These are phyloP conservation scores for Prionace glauca DNA, from an alignment of 2,797 vertebrate species.

Conservation along the genomic window DNA sequence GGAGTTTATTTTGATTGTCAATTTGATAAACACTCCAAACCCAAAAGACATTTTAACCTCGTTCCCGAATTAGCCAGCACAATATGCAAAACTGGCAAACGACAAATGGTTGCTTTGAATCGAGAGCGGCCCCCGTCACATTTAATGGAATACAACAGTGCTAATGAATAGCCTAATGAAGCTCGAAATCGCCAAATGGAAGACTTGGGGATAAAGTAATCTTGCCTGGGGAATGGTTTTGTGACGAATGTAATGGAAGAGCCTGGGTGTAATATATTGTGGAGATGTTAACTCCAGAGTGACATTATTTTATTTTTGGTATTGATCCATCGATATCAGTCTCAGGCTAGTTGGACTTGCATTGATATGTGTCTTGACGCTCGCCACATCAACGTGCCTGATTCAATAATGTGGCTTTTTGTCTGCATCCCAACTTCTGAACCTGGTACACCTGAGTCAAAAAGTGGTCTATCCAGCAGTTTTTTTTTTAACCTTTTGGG, in stretches of 20 bases:
- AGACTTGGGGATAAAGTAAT: background rate
- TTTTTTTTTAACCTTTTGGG: background rate
- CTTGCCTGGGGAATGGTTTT: background rate
- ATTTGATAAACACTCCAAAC: background rate
- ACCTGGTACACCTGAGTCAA: background rate
- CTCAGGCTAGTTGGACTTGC: background rate
- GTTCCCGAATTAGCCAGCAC: background rate
- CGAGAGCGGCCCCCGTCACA: background rate
- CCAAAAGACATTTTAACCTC: background rate
- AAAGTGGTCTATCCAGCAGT: no score
- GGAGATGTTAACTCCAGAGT: background rate
- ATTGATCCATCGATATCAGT: background rate
- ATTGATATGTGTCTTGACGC: background rate
- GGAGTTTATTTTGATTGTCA: conserved; percentile 3
- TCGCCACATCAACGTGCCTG: background rate
- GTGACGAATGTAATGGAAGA: background rate
- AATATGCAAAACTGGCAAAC: background rate
- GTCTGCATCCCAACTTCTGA: background rate
- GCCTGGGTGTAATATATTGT: background rate
- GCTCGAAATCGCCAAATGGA: conserved; percentile 7
- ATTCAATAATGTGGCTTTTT: no score
- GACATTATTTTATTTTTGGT: background rate
- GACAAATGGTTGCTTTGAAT: background rate
- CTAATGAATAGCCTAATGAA: background rate
- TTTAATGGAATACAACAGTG: background rate